Conservation (phyloP, 2,888 invertebrate species). For the Clivina fossor region DNA sequence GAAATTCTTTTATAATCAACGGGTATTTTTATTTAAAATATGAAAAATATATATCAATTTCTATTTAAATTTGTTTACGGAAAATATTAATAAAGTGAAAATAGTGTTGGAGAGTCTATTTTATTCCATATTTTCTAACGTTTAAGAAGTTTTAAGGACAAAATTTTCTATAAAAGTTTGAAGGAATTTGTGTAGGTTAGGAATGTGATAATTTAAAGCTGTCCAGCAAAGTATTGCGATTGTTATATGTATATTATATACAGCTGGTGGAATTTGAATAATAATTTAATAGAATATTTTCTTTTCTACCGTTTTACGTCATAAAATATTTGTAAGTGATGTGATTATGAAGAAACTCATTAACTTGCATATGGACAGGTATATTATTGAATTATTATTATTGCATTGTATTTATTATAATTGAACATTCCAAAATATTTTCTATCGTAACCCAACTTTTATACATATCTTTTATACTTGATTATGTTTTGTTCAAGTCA, state of each 20-base stretch:
- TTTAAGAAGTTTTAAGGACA: neutral
- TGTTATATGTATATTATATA: slow-evolving; percentile 15
- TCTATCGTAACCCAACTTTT: slow-evolving; percentile 15
- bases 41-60: slow-evolving; percentile 6
- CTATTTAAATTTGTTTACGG: neutral
- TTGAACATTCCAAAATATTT: neutral
- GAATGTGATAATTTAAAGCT: slow-evolving; percentile 49
- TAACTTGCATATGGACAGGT: slow-evolving; percentile 23
- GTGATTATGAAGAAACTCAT: slow-evolving; percentile 20
- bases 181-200: slow-evolving; percentile 52
- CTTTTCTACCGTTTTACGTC: slow-evolving; percentile 22
- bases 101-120: neutral
- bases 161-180: slow-evolving; percentile 23
- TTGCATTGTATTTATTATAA: neutral
- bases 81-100: neutral
- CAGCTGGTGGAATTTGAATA: slow-evolving; percentile 39
- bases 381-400: neutral
- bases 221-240: slow-evolving; percentile 48
- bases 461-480: slow-evolving; percentile 1
- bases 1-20: slow-evolving; percentile 34
- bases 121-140: slow-evolving; percentile 2
- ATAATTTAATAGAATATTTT: slow-evolving; percentile 36
- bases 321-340: slow-evolving; percentile 23
- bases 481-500: no score
- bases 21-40: slow-evolving; percentile 25